These are phyloP conservation scores for Mesitornis unicolor DNA, from an alignment of 2,113 vertebrate genomes.

Conservation along the genomic window DNA sequence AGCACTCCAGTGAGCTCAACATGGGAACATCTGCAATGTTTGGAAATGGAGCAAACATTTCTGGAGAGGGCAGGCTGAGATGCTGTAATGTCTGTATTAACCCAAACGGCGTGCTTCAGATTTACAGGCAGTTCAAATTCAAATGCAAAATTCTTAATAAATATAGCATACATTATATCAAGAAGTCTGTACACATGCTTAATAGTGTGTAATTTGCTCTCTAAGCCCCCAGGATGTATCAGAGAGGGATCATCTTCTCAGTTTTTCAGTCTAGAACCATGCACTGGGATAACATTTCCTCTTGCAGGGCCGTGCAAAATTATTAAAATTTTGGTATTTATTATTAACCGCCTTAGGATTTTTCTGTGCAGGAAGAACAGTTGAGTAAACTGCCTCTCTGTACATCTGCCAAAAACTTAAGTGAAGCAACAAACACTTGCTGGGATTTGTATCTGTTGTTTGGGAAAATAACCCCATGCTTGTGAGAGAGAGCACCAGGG, in stretches of 20 bases:
- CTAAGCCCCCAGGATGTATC: background rate
- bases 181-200: background rate
- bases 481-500: background rate
- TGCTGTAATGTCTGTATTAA: background rate
- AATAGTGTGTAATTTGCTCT: background rate
- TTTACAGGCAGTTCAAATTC: background rate
- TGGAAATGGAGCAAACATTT: background rate
- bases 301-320: background rate
- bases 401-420: background rate
- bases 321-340: background rate
- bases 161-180: background rate
- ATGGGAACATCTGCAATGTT: background rate
- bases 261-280: background rate
- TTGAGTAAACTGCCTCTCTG: background rate
- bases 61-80: background rate
- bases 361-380: background rate
- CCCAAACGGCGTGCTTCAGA: background rate
- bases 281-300: background rate
- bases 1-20: background rate
- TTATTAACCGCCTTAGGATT: background rate
- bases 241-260: background rate
- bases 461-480: background rate
- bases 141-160: background rate
- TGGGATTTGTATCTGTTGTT: background rate
- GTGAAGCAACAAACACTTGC: background rate